Conservation (phyloP, 2,888 invertebrate genomes). For the Philonicus albiceps region DNA sequence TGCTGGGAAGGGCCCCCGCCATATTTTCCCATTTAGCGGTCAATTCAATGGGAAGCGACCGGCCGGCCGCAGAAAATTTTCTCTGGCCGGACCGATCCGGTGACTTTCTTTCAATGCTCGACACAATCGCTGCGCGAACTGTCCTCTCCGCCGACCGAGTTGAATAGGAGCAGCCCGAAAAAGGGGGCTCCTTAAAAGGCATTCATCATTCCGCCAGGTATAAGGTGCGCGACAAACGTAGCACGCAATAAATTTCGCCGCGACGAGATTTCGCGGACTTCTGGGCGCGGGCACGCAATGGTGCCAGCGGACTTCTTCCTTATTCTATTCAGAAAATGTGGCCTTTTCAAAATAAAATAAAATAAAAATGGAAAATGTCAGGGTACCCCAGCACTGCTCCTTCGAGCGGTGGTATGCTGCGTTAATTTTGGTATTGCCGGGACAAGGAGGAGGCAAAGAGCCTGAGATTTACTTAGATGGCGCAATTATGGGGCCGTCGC, state of each 20-base stretch:
- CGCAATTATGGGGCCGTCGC: slow-evolving; percentile 26
- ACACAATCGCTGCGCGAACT: not conserved
- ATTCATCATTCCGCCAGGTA: slow-evolving; percentile 32
- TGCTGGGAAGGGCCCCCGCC: not conserved
- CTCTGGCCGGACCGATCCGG: not conserved
- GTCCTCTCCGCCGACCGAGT: not conserved
- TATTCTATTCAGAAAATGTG: slow-evolving; percentile 20
- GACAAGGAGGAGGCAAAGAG: not conserved
- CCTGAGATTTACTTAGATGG: slow-evolving; percentile 11
- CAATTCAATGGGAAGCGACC: not conserved
- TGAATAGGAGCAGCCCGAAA: not conserved
- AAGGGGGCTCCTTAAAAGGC: not conserved
- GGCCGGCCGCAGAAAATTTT: not conserved
- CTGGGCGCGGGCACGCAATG: slow-evolving; percentile 29
- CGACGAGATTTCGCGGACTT: slow-evolving; percentile 16
- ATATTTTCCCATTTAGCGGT: slow-evolving; percentile 32
- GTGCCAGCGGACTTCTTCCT: slow-evolving; percentile 5
- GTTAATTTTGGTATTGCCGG: slow-evolving; percentile 14
- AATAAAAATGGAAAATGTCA: not conserved
- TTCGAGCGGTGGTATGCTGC: not conserved
- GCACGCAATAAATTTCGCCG: slow-evolving; percentile 35
- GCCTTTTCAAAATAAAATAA: not conserved
- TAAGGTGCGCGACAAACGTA: slow-evolving; percentile 26
- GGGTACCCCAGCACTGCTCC: not conserved
- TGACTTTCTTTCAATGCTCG: slow-evolving; percentile 12